Conservation (phyloP, 2,797 vertebrate species). For the Acanthurus lineatus region DNA sequence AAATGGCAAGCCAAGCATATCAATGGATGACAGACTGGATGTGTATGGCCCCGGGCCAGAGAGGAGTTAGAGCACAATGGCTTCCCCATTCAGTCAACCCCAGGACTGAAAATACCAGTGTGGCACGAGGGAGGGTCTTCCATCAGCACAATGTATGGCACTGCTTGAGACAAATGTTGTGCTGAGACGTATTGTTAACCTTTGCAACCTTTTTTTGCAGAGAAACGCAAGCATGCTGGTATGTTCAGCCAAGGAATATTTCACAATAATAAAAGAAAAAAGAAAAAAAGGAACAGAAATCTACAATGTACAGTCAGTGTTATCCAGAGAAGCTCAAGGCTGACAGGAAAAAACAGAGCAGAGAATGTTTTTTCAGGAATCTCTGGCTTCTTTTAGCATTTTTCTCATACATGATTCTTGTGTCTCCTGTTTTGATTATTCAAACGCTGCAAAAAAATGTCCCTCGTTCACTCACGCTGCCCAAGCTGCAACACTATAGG, state of each 20-base stretch:
- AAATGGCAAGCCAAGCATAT: constrained; percentile 84
- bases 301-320: constrained; percentile 32
- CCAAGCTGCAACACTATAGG: constrained; percentile 28
- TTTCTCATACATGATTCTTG: not conserved
- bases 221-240: constrained; percentile 63
- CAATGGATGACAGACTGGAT: constrained; percentile 83
- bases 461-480: constrained; percentile 25
- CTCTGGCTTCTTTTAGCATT: constrained; percentile 17
- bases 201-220: constrained; percentile 66
- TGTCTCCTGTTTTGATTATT: constrained; percentile 26
- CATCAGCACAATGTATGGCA: constrained; percentile 77
- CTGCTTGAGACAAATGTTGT: constrained; percentile 76
- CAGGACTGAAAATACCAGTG: constrained; percentile 80
- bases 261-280: constrained; percentile 45
- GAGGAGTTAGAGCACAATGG: constrained; percentile 77
- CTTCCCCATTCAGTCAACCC: constrained; percentile 68
- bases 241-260: constrained; percentile 57
- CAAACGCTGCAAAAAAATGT: constrained; percentile 20
- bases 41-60: constrained; percentile 78
- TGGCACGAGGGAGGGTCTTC: constrained; percentile 73
- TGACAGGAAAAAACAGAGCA: constrained; percentile 17
- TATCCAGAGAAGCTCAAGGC: constrained; percentile 32
- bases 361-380: constrained; percentile 27
- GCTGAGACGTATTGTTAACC: constrained; percentile 77
- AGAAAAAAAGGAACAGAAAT: constrained; percentile 29